Evolutionary conservation across 2,797 vertebrate species (phyloP), one percentile per base, ranked within the genome.

Genomic region (Gila robusta): DNA sequence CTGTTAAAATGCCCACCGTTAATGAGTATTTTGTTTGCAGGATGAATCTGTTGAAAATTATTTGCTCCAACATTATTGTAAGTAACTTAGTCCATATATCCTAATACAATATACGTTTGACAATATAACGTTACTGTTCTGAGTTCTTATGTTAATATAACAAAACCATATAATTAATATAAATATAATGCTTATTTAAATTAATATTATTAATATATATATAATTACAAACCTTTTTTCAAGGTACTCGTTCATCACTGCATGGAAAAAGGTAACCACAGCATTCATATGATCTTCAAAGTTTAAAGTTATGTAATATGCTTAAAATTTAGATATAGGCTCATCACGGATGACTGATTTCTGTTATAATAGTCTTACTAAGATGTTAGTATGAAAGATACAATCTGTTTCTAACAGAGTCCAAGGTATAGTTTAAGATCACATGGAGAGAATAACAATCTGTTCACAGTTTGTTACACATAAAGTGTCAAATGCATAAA

Each of bases 231-330:
- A 76, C 10, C 85, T 91, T 0, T 92, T 85, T 95, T 92, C 47
- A 92, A 96, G 95, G 88, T 95, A 82, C 94, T 89, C 81, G 88
- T 94, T 90, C 92, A 93, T 73, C 88, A 87, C 77, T 91, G 62
- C 74, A 17, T 76, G 67, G 90, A 76, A 64, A 83, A 85, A 87
- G 90, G 90, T 91, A 85, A 87, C 26, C 35, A 37, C 6, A 37
- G 21, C 19, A 23, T 67, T 23, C 66, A 8, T 41, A 28, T 26
- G 23, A 37, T 19, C 21, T 28, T 28, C 28, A 32, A 7, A 14
- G 28, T 52, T 19, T 76, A 28, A 37, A 35, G 49, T 28, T 23
- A 23, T 76, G 49, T 23, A 49, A 76, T 26, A 10, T 74, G 54
- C 32, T 54, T 85, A 70, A 54, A 10, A 59, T 32, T 9, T 14